These are phyloP conservation scores for Chelonoidis abingdonii DNA, from an alignment of 2,113 vertebrate species.

Conservation along the genomic window DNA sequence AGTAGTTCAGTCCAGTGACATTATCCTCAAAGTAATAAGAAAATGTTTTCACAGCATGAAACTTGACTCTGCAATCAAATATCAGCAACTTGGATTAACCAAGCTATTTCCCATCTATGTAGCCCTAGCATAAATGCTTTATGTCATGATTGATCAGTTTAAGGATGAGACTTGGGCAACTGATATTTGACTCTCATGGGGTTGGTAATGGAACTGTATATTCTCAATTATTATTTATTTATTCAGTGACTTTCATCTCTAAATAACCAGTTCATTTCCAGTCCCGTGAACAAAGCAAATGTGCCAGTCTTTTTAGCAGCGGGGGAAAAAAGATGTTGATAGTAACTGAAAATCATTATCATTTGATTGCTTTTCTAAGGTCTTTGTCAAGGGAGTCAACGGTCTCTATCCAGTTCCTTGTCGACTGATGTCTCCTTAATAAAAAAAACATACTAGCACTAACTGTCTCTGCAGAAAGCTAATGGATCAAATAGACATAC, in stretches of 20 bases:
- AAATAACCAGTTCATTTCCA: neutral
- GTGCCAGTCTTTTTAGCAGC: neutral
- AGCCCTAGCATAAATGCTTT: neutral
- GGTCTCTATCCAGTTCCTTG: neutral
- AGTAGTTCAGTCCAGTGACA: neutral
- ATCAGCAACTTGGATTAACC: slow-evolving; percentile 39
- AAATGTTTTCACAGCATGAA: slow-evolving; percentile 17
- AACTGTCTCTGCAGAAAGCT: slow-evolving; percentile 16
- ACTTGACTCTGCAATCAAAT: slow-evolving; percentile 38
- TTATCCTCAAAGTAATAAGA: slow-evolving; percentile 40
- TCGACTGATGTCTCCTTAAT: neutral
- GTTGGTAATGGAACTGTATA: neutral
- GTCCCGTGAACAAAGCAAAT: neutral
- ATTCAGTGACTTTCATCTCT: neutral
- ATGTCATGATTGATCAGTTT: neutral
- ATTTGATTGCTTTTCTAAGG: neutral
- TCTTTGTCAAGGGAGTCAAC: neutral
- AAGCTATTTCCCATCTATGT: neutral
- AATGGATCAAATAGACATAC: neutral
- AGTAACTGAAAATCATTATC: neutral
- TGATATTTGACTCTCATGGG: neutral
- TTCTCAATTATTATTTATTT: neutral
- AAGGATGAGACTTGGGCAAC: neutral
- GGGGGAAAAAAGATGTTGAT: neutral
- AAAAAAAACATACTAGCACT: slow-evolving; percentile 6